Evolutionary conservation across 1,140 invertebrate species (phyloP).

Genomic region (Anoplolepis gracilipes): DNA sequence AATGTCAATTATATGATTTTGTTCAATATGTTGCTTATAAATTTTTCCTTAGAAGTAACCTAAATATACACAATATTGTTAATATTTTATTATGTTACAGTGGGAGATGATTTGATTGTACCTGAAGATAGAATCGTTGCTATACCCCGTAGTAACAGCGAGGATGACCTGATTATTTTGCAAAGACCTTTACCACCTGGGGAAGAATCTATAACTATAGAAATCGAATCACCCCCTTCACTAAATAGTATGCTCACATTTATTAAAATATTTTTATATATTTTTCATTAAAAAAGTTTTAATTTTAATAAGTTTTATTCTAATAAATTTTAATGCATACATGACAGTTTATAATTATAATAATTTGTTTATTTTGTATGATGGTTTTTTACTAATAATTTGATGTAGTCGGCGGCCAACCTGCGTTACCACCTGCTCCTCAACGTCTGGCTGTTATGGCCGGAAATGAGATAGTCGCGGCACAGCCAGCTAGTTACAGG

Average conservation of each 20-base stretch:
- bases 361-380: neutral
- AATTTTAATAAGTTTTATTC: neutral
- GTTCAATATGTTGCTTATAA: neutral
- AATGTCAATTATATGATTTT: neutral
- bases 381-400: constrained; percentile 23
- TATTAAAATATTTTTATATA: neutral
- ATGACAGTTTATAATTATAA: neutral
- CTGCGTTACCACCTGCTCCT: constrained; percentile 83
- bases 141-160: constrained; percentile 77
- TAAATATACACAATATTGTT: constrained; percentile 12
- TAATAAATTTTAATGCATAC: neutral
- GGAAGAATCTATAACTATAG: constrained; percentile 78
- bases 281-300: neutral
- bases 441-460: constrained; percentile 85
- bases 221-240: constrained; percentile 77
- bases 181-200: constrained; percentile 79
- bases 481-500: constrained; percentile 75
- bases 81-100: constrained; percentile 70
- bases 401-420: constrained; percentile 72
- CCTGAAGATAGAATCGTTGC: constrained; percentile 81
- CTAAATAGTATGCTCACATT: constrained; percentile 73
- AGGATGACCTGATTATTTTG: constrained; percentile 75
- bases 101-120: constrained; percentile 81
- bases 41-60: neutral
- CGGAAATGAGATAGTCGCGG: constrained; percentile 86